Evolutionary conservation across 2,113 vertebrate species (phyloP).

Genomic region (Atractosteus spatula): DNA sequence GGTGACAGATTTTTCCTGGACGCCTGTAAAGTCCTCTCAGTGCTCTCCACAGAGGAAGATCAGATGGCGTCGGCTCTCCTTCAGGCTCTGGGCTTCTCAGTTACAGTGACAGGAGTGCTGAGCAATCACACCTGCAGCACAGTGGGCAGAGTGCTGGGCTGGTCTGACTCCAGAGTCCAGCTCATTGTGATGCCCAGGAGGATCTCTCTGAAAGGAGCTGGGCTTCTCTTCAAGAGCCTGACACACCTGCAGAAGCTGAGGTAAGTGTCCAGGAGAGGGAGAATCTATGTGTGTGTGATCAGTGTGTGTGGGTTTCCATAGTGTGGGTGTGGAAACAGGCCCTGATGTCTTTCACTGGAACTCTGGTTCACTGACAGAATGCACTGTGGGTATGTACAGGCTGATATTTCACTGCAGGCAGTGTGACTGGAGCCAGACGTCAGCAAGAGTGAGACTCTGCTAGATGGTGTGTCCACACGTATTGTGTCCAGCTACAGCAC

Average conservation of each 20-base stretch:
- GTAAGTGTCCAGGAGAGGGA: not conserved
- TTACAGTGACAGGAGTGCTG: constrained; percentile 1
- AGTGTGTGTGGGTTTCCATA: no score
- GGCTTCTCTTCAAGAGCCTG: constrained; percentile 23
- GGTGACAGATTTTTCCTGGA: not conserved
- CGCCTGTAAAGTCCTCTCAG: not conserved
- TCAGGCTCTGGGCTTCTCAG: constrained; percentile 13
- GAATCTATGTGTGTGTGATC: no score
- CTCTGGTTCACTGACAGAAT: no score
- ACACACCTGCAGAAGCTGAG: constrained; percentile 20
- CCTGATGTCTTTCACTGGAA: no score
- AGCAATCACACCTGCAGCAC: constrained; percentile 20
- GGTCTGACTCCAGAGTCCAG: constrained; percentile 20
- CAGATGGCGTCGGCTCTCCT: constrained; percentile 15
- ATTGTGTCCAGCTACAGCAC: no score
- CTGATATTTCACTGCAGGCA: no score
- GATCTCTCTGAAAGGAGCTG: constrained; percentile 26
- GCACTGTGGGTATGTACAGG: no score
- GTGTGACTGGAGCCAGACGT: no score
- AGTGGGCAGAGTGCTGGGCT: constrained; percentile 18
- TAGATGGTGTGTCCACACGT: no score
- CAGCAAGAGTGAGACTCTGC: no score
- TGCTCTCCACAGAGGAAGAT: constrained; percentile 2
- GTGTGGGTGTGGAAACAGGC: no score
- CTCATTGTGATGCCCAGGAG: constrained; percentile 16